Base-by-base conservation (phyloP, 64 coral and sea anemone genomes). In the Montipora capricornis region DNA sequence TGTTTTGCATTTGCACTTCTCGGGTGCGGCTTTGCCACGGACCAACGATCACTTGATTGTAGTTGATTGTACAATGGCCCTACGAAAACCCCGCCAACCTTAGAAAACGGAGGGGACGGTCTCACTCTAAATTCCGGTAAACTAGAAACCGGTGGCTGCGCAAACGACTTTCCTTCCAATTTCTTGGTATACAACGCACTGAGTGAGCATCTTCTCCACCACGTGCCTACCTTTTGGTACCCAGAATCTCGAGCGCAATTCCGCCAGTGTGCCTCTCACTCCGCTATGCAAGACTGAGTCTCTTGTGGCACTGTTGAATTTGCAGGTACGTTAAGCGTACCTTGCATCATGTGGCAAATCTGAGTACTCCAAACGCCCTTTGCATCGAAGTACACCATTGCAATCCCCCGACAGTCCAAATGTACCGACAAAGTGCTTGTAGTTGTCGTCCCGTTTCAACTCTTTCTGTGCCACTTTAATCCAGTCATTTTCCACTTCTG, bases 241-340 rank as follows among this genome's bases (percentile, higher is more conserved):
- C 89, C 89, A 88, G 47, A 87, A 93, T 53, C 73, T 64, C 9
- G 49, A 70, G n/a, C 92, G 52, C 61, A 93, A 44, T 74, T 94
- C 44, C 1, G 87, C 77, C 3, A 90, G 51, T 19, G 93, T 94
- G 7, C 49, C 87, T 83, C 76, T 73, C 19, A 90, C 87, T 57
- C 93, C 87, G 24, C 87, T 17, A n/a, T 94, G 87, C 5, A 60
- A 79, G 10, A 77, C 29, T 76, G 37, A 37, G 37, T 37, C 76
- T 52, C 45, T 24, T 20, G 47, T 90, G 87, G 45, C 93, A 94
- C 19, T 94, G 55, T 81, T 52, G 12, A 24, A 94, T 61, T 20
- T 81, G 49, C 45, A 94, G 49, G 52, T 68, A 64, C 45, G 93
- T 95, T 11, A 95, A 46, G 12, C 61, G 68, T n/a, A n/a, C n/a